phyloP scores from a whole-genome alignment of 2,888 invertebrate genomes.

The Antitype chi region DNA sequence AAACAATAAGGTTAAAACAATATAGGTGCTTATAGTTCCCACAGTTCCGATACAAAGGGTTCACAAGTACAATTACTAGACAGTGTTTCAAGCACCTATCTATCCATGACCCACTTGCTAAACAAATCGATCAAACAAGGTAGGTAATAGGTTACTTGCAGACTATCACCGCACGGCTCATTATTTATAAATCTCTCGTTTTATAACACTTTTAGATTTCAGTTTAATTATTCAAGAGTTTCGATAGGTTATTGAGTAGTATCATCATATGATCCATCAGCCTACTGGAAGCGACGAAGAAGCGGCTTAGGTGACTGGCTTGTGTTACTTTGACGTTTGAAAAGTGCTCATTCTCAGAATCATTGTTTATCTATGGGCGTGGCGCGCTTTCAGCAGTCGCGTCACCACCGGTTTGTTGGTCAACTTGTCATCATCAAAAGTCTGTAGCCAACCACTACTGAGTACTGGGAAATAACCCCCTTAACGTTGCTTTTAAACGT shows the following conservation, averaged over 20 bases:
- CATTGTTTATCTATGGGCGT: not conserved
- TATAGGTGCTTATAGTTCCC: too few relatives aligned
- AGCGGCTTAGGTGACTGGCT: too few relatives aligned
- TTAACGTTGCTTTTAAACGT: too few relatives aligned
- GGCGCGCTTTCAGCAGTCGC: not conserved
- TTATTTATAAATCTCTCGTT: not conserved
- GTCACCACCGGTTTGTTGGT: not conserved
- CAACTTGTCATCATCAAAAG: not conserved
- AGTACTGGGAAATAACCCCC: not conserved
- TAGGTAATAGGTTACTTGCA: not conserved
- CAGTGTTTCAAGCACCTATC: not conserved
- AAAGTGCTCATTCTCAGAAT: not conserved
- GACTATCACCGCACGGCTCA: not conserved
- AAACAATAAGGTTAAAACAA: too few relatives aligned
- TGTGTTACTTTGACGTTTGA: not conserved
- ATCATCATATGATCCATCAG: not conserved
- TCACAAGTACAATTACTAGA: not conserved
- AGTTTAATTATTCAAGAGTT: not conserved
- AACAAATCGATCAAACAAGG: conserved; percentile 16
- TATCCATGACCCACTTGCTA: conserved; percentile 27
- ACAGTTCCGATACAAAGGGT: not conserved
- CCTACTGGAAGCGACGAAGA: not conserved
- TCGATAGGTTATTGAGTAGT: not conserved
- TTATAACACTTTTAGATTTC: not conserved
- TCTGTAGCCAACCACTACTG: not conserved